Evolutionary conservation across 37 sponge, comb jelly and placozoan species (phyloP).

Genomic region (Aplysina aerophoba): DNA sequence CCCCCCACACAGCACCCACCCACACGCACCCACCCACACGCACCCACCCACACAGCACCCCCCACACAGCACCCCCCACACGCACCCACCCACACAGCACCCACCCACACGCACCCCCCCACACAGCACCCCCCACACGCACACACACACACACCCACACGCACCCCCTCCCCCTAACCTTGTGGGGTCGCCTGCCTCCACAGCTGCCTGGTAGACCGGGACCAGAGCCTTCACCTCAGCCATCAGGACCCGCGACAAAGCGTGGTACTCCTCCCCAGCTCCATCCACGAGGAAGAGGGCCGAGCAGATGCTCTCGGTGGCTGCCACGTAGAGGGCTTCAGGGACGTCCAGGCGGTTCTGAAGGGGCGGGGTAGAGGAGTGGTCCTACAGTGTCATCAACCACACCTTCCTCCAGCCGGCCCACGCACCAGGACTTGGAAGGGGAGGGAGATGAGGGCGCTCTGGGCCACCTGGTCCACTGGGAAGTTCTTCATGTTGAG

Average conservation of each 20-base stretch:
- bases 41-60: no score
- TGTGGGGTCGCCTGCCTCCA: constrained; percentile 51
- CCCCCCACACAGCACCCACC: background rate
- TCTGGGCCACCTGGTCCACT: constrained; percentile 59
- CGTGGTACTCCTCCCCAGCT: constrained; percentile 25
- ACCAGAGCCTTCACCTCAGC: constrained; percentile 43
- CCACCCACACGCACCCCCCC: background rate
- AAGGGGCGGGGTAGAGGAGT: background rate
- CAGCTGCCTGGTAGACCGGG: constrained; percentile 66
- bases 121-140: constrained; percentile 28
- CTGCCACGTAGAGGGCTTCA: constrained; percentile 57
- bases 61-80: no score
- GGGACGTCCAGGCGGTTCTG: constrained; percentile 54
- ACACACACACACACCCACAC: background rate
- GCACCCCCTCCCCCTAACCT: constrained; percentile 31
- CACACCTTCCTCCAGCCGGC: no score
- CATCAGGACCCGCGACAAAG: constrained; percentile 46
- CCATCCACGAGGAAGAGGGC: constrained; percentile 56
- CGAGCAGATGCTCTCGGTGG: constrained; percentile 71
- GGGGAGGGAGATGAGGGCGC: constrained; percentile 53
- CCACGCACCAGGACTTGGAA: constrained; percentile 71
- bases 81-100: background rate
- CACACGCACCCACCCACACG: background rate
- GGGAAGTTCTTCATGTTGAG: constrained; percentile 67
- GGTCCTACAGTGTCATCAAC: no score